These are phyloP conservation scores for Stenurella melanura DNA, from an alignment of 2,888 invertebrate genomes.

Conservation along the genomic window DNA sequence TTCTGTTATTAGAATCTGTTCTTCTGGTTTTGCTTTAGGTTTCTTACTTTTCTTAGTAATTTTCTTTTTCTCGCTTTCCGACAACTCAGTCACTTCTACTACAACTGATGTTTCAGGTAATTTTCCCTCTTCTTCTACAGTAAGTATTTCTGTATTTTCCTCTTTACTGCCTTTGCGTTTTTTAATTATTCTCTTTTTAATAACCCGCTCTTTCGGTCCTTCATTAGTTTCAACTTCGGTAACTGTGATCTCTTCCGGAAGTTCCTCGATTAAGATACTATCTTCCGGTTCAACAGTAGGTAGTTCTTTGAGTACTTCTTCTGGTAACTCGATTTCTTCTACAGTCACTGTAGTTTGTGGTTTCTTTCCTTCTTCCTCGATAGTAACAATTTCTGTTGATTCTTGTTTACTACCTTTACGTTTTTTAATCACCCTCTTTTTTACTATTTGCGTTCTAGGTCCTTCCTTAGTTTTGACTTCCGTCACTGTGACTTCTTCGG, in stretches of 20 bases:
- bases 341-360: slow-evolving; percentile 58
- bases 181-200: slow-evolving; percentile 71
- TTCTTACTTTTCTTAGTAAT: slow-evolving; percentile 49
- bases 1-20: slow-evolving; percentile 60
- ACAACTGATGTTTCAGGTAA: slow-evolving; percentile 43
- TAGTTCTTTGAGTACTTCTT: slow-evolving; percentile 53
- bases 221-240: slow-evolving; percentile 64
- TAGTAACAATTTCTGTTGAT: slow-evolving; percentile 67
- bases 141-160: slow-evolving; percentile 70
- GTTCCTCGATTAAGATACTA: slow-evolving; percentile 61
- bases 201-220: slow-evolving; percentile 60
- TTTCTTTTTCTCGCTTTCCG: slow-evolving; percentile 43
- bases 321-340: slow-evolving; percentile 57
- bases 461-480: slow-evolving; percentile 13
- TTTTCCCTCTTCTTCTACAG: slow-evolving; percentile 70
- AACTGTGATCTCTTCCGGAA: slow-evolving; percentile 72
- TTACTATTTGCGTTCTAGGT: background rate
- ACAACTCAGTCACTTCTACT: slow-evolving; percentile 54
- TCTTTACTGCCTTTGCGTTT: slow-evolving; percentile 71
- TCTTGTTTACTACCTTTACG: slow-evolving; percentile 67
- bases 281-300: slow-evolving; percentile 59
- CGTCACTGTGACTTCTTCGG: slow-evolving; percentile 71
- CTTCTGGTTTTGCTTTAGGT: slow-evolving; percentile 51
- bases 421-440: slow-evolving; percentile 6
- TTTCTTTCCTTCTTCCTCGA: slow-evolving; percentile 54